Percentiles rank a stretch among this genome's conserved stretches.
phyloP scores from a whole-genome alignment of 1,140 invertebrate species.

The Macrobrachium rosenbergii region DNA sequence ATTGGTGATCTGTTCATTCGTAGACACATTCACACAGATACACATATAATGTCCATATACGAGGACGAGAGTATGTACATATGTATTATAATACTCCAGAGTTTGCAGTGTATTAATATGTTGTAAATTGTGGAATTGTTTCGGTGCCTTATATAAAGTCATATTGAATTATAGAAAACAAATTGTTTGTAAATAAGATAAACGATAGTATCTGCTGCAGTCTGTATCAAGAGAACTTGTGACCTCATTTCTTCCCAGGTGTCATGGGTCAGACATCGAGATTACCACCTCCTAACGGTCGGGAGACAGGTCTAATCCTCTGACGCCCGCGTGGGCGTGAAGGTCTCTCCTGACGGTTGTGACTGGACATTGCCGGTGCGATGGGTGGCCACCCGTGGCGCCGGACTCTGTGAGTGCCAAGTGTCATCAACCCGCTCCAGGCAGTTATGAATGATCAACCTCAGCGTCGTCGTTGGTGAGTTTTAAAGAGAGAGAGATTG shows the following conservation, averaged over 20 bases:
- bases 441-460: constrained; percentile 68
- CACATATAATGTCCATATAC: too few species aligned
- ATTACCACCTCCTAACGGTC: constrained; percentile 85
- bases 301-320: constrained; percentile 86
- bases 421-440: constrained; percentile 70
- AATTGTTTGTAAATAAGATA: too few species aligned
- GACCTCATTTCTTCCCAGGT: constrained; percentile 74
- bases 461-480: constrained; percentile 68
- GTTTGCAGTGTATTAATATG: too few species aligned
- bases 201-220: too few species aligned
- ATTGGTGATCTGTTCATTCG: too few species aligned
- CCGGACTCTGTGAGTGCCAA: constrained; percentile 72
- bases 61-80: too few species aligned
- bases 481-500: background rate
- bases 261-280: constrained; percentile 85
- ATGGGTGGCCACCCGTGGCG: constrained; percentile 67
- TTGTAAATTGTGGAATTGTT: too few species aligned
- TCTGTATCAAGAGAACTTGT: too few species aligned
- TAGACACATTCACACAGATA: too few species aligned
- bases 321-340: constrained; percentile 83
- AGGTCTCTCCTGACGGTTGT: constrained; percentile 61
- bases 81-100: too few species aligned
- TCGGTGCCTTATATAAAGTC: too few species aligned
- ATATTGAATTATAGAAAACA: too few species aligned
- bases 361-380: constrained; percentile 86